These are phyloP conservation scores for Icerya purchasi DNA, from an alignment of 2,888 invertebrate species.

Conservation along the genomic window DNA sequence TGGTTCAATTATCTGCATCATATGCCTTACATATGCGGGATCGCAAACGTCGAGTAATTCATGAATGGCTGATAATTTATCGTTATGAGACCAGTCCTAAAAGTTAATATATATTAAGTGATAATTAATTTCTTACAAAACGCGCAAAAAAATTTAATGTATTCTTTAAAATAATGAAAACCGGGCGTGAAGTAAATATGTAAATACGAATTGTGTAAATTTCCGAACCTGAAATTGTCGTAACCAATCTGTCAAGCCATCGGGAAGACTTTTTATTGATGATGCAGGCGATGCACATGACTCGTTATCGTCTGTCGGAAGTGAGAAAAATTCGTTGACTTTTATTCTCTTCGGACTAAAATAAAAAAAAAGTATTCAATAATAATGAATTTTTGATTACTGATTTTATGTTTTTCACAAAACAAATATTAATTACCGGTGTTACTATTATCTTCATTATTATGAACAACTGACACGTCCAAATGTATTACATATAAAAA, in stretches of 20 bases:
- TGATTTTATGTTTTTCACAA: no score
- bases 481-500: background rate
- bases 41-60: slow-evolving; percentile 74
- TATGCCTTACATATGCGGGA: slow-evolving; percentile 80
- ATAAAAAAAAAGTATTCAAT: no score
- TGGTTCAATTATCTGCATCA: slow-evolving; percentile 96
- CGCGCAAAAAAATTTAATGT: background rate
- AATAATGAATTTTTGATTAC: no score
- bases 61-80: slow-evolving; percentile 71
- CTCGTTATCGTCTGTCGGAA: background rate
- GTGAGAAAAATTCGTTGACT: background rate
- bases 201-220: background rate
- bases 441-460: no score
- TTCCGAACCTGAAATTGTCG: background rate
- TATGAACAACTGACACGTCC: no score
- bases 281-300: background rate
- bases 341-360: background rate
- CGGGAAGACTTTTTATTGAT: background rate
- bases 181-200: no score
- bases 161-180: background rate
- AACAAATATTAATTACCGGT: no score
- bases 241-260: background rate
- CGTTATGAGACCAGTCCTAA: slow-evolving; percentile 66
- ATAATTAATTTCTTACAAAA: background rate
- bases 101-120: slow-evolving; percentile 12